Evolutionary conservation across 2,888 invertebrate species (phyloP).

Genomic region (Atrina japonica): DNA sequence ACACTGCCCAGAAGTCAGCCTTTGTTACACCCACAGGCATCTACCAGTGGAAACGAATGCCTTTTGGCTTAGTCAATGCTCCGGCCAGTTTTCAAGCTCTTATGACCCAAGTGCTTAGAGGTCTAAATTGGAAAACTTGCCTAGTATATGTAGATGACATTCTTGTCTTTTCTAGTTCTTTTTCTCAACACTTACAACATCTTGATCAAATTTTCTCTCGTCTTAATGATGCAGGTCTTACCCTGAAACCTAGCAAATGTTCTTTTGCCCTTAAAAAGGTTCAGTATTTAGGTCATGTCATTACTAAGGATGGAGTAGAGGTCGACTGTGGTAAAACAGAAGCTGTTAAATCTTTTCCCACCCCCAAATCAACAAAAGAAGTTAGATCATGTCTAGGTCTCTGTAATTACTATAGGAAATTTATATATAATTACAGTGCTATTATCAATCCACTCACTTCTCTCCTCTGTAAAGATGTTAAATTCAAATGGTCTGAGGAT

Average conservation of each 20-base stretch:
- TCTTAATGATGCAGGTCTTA: constrained; percentile 31
- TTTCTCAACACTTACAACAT: constrained; percentile 43
- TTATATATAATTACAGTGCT: constrained; percentile 32
- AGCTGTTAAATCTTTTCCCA: constrained; percentile 34
- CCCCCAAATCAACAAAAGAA: constrained; percentile 19
- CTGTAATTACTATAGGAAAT: constrained; percentile 43
- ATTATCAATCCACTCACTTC: too few relatives aligned
- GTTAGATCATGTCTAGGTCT: constrained; percentile 29
- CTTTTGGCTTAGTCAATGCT: constrained; percentile 37
- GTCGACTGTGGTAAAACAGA: constrained; percentile 35
- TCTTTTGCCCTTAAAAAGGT: too few relatives aligned
- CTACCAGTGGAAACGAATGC: constrained; percentile 45
- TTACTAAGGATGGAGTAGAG: constrained; percentile 41
- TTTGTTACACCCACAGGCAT: constrained; percentile 39
- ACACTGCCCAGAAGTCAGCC: constrained; percentile 26
- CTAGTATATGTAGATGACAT: constrained; percentile 51
- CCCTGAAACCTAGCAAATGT: too few relatives aligned
- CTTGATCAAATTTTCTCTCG: constrained; percentile 35
- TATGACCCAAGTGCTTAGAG: constrained; percentile 24
- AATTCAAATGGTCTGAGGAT: constrained; percentile 38
- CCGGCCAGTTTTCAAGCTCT: constrained; percentile 31
- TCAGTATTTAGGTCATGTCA: constrained; percentile 50
- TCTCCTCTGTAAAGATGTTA: constrained; percentile 36
- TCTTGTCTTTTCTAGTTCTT: constrained; percentile 30
- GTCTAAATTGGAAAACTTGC: constrained; percentile 40